These are phyloP conservation scores for Eilema depressum DNA, from an alignment of 2,888 invertebrate species.

Conservation along the genomic window DNA sequence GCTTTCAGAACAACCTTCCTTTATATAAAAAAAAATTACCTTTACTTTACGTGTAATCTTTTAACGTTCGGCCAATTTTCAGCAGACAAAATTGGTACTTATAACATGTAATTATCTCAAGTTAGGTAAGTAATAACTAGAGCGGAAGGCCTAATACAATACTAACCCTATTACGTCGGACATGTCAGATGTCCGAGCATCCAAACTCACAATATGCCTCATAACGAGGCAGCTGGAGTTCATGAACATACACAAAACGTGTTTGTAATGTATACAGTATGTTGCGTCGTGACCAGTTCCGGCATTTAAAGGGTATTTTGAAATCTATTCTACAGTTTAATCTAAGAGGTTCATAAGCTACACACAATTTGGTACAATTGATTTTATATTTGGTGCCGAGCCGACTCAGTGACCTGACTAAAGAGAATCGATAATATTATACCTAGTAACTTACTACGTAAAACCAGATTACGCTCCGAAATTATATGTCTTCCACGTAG, in stretches of 20 bases:
- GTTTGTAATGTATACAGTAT: conserved; percentile 41
- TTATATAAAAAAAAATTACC: conserved; percentile 29
- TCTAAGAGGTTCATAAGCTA: conserved; percentile 15
- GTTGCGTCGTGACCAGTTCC: conserved; percentile 30
- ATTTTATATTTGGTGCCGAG: neutral
- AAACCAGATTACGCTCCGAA: conserved; percentile 1
- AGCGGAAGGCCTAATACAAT: conserved; percentile 38
- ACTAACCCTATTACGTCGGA: conserved; percentile 30
- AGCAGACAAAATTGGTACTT: neutral
- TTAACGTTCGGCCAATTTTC: conserved; percentile 9
- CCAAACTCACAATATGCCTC: conserved; percentile 12
- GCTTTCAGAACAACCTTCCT: conserved; percentile 57
- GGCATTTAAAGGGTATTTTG: conserved; percentile 42
- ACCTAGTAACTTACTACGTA: neutral
- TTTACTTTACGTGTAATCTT: conserved; percentile 17
- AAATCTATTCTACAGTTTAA: conserved; percentile 18
- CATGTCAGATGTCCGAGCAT: conserved; percentile 24
- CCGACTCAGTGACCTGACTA: neutral
- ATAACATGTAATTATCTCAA: conserved; percentile 23
- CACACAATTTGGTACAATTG: neutral
- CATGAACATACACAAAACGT: conserved; percentile 27
- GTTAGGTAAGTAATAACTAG: conserved; percentile 48
- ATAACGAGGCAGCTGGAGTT: conserved; percentile 19
- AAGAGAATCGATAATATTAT: neutral
- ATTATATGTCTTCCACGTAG: conserved; percentile 31